Evolutionary conservation across 1,140 invertebrate genomes (phyloP).

Genomic region (Diorhabda elongata): DNA sequence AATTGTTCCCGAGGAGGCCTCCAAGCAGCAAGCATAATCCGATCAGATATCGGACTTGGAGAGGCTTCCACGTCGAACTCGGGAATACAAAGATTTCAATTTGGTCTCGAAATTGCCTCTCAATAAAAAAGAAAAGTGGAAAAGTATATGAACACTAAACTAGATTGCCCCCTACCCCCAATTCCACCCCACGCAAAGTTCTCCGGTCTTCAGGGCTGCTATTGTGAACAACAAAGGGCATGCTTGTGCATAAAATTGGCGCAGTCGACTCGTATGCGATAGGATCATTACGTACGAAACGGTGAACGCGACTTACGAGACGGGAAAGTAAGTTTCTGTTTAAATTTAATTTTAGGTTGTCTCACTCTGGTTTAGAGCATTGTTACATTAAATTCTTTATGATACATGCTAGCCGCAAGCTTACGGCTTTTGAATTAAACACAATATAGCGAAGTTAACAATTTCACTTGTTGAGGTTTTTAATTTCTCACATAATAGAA

Average conservation of each 20-base stretch:
- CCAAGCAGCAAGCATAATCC: slow-evolving; percentile 42
- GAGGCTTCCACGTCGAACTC: slow-evolving; percentile 43
- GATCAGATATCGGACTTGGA: slow-evolving; percentile 47
- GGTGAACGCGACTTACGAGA: background rate
- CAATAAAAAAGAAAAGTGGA: slow-evolving; percentile 41
- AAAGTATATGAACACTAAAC: slow-evolving; percentile 44
- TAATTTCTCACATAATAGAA: no score
- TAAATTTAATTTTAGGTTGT: slow-evolving; percentile 1
- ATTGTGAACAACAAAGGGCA: slow-evolving; percentile 29
- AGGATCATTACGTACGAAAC: slow-evolving; percentile 7
- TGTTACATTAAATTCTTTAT: background rate
- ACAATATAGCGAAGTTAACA: background rate
- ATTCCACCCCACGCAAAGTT: slow-evolving; percentile 17
- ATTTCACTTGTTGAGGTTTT: no score
- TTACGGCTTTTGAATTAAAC: slow-evolving; percentile 1
- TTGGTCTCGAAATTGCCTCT: slow-evolving; percentile 48
- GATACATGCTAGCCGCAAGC: background rate
- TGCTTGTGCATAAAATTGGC: slow-evolving; percentile 26
- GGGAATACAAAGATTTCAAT: slow-evolving; percentile 49
- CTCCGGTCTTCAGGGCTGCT: slow-evolving; percentile 18
- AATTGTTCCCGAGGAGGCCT: slow-evolving; percentile 19
- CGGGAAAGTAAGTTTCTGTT: background rate
- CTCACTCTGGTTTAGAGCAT: background rate
- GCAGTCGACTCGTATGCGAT: slow-evolving; percentile 5
- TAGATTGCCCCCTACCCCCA: slow-evolving; percentile 29